Base-by-base conservation (phyloP, 2,888 invertebrate genomes). In the Tetranychus truncatus region DNA sequence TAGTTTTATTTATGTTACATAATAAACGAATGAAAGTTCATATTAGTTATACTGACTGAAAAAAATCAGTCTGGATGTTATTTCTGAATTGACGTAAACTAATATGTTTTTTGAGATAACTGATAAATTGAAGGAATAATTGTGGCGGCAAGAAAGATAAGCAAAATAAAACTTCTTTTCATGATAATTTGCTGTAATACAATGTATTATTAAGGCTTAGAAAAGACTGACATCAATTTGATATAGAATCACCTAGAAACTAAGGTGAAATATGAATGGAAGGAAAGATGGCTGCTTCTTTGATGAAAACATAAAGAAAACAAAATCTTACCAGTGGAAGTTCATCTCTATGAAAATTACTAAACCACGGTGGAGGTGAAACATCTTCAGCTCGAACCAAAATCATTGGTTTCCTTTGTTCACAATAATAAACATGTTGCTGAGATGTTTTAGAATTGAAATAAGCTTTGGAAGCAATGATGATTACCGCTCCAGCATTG, bases 381-480 rank as follows among this genome's bases (percentile, higher is more conserved):
- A 82, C 80, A 21, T 81, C 80, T 75, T 82, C 82, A 77, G 77
- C 81, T 71, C 79, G 78, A 34, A 83, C 78, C 6, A 82, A 80
- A 45, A 83, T 80, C 66, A 83, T 78, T 72, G 80, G 78, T 79
- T 83, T 83, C 74, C 83, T 80, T 74, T 83, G 82, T 79, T 83
- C 83, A 81, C 83, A 83, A 79, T 83, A 83, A 78, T 81, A 83
- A 45, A 83, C 80, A 82, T 83, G 80, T 66, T 79, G 78, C 46
- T 78, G 77, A 20, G 78, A 79, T 45, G 77, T 77, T 66, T 72
- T 76, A 9, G 79, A 79, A 72, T 77, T 78, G 72, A 76, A 78
- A 66, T 78, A 79, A 1, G 76, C 74, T 71, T 78, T 77, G 4
- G 79, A 79, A 1, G 77, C 78, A 21, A 79, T 24, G 4, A 79